phyloP scores from a whole-genome alignment of 2,888 invertebrate species.

The Philhelius pedissequus region DNA sequence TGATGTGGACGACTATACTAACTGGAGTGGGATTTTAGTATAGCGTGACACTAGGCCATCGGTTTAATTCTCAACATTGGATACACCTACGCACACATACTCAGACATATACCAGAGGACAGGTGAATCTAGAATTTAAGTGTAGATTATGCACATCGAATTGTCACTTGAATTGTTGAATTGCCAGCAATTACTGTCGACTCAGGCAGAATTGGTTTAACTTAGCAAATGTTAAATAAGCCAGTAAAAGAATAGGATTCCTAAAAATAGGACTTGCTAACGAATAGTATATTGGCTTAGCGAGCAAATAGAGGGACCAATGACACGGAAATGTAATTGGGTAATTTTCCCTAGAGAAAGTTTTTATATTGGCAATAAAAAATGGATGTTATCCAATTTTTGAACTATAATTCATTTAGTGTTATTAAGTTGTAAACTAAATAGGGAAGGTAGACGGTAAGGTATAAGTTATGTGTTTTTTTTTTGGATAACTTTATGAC shows the following conservation, averaged over 20 bases:
- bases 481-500: background rate
- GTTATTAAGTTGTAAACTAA: background rate
- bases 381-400: background rate
- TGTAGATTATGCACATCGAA: conserved; percentile 66
- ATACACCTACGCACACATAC: background rate
- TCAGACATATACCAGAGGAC: background rate
- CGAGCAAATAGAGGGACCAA: background rate
- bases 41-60: conserved; percentile 65
- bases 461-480: background rate
- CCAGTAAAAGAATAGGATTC: background rate
- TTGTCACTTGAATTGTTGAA: conserved; percentile 66
- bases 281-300: background rate
- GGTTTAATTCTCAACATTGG: conserved; percentile 38
- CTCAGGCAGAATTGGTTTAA: conserved; percentile 30
- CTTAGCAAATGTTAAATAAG: background rate
- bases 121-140: conserved; percentile 57
- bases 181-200: conserved; percentile 55
- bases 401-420: background rate
- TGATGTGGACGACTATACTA: background rate
- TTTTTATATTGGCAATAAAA: background rate
- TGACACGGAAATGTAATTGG: background rate
- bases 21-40: conserved; percentile 13
- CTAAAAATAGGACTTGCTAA: background rate
- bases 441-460: no score
- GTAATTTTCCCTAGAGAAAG: background rate